A percentile compares a stretch with the other conserved stretches of the same genome.
Evolutionary conservation across 2,888 invertebrate species (phyloP).

Genomic region (Plebejus anna): DNA sequence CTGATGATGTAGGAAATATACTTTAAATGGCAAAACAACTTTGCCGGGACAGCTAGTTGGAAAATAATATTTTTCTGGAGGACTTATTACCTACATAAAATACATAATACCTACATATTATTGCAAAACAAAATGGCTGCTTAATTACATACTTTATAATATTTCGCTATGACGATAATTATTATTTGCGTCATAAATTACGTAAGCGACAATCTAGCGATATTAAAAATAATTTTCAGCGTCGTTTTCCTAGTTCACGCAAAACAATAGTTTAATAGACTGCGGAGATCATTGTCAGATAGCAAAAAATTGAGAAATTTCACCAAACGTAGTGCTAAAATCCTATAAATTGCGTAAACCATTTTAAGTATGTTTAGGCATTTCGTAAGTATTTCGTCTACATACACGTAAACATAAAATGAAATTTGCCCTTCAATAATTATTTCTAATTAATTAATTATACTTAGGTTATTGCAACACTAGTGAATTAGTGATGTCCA

Average conservation of each 20-base stretch:
- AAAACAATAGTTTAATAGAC: conserved; percentile 2
- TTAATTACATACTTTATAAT: neutral
- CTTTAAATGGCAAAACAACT: too few relatives aligned
- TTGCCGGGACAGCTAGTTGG: too few relatives aligned
- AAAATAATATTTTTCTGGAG: too few relatives aligned
- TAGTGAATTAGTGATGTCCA: conserved; percentile 17
- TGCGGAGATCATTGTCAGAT: neutral
- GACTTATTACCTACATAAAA: too few relatives aligned
- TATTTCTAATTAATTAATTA: neutral
- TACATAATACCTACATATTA: neutral
- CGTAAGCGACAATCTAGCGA: conserved; percentile 11
- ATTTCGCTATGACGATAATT: conserved; percentile 15
- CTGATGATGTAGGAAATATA: too few relatives aligned
- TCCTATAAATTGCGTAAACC: too few relatives aligned
- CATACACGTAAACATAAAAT: neutral
- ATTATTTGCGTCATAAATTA: conserved; percentile 21
- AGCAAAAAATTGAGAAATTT: conserved; percentile 1
- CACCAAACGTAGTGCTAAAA: neutral
- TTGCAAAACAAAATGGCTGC: conserved; percentile 9
- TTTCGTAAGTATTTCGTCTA: neutral
- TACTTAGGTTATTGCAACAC: neutral
- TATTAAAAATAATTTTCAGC: conserved; percentile 11
- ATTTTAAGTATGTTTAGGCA: too few relatives aligned
- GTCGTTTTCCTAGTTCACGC: conserved; percentile 11
- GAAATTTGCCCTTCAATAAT: neutral